These are phyloP conservation scores for Oscheius sp. DNA, from an alignment of 2,888 invertebrate genomes.

Conservation along the genomic window DNA sequence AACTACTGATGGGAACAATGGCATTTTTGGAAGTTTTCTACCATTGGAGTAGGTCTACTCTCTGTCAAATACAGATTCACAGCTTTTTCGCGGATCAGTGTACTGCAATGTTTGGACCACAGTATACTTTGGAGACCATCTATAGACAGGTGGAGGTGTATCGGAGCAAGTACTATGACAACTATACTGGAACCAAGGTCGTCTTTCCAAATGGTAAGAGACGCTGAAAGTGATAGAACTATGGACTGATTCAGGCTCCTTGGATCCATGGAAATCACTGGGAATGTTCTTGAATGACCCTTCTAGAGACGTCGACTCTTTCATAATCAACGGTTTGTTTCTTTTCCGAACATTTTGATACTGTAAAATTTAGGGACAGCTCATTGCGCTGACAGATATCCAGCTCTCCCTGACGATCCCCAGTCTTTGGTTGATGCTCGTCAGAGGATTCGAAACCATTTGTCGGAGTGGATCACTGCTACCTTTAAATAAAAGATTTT, in stretches of 20 bases:
- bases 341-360: neutral
- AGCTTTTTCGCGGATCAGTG: constrained; percentile 55
- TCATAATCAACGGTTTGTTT: constrained; percentile 44
- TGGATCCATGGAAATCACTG: constrained; percentile 54
- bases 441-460: constrained; percentile 43
- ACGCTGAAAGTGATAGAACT: too few species aligned
- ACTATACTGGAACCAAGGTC: constrained; percentile 53
- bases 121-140: constrained; percentile 47
- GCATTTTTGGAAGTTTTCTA: constrained; percentile 55
- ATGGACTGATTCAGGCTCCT: constrained; percentile 26
- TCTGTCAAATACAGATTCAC: constrained; percentile 12
- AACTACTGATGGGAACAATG: constrained; percentile 79
- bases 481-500: constrained; percentile 17
- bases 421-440: constrained; percentile 45
- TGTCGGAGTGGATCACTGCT: constrained; percentile 42
- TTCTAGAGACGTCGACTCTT: constrained; percentile 48
- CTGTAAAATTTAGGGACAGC: constrained; percentile 46
- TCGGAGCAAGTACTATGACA: constrained; percentile 41
- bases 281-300: constrained; percentile 36
- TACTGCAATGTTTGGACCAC: constrained; percentile 47
- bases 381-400: constrained; percentile 64
- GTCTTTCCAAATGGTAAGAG: constrained; percentile 51
- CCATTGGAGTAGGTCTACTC: constrained; percentile 43
- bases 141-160: constrained; percentile 41
- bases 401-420: constrained; percentile 42